Base-by-base conservation (phyloP, 2,113 vertebrate species). In the Hypomesus transpacificus region DNA sequence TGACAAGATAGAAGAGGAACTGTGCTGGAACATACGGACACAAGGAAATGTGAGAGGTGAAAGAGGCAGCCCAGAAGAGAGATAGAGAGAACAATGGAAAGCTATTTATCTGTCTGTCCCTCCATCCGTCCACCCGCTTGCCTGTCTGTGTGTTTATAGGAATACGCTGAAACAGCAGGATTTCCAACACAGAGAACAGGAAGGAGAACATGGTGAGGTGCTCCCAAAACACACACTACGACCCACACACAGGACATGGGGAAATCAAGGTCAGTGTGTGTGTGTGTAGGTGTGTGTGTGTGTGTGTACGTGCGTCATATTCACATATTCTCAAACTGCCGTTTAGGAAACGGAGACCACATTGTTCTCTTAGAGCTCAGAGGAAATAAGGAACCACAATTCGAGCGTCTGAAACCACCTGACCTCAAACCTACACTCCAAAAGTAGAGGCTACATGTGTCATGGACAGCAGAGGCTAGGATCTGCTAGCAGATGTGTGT, bases 121-220 rank as follows among this genome's bases (percentile, higher is more conserved):
- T 28, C 31, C 68, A 73, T 66, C 18, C 22, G 1, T 63, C 46
- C 59, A 21, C 24, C 69, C 54, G 9, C 54, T 26, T 21, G 14
- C 57, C 34, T 69, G 21, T 68, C 18, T 51, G 50, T 16, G 0
- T 80, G 75, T 78, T 77, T 78, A 79, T 81, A 80, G 75, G 80
- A 84, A 84, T 75, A 70, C 66, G 82, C 81, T 81, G 84, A 82
- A 84, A 79, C 82, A 84, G 82, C 82, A 76, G 81, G 81, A 86
- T 83, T 85, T 85, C 66, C 80, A 83, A 73, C 81, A 70, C 52
- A 73, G 63, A 77, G 61, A 84, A 73, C 84, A 87, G 86, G 84
- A 88, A 66, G 34, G 34, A 66, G 22, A 63, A 26, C 59, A 73
- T 20, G 28, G 61, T 4, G 34, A 83, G 80, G 70, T 69, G 59